Evolutionary conservation across 30 jellyfish, hydroid and myxozoan species (phyloP).

Genomic region (Clytia hemisphaerica): DNA sequence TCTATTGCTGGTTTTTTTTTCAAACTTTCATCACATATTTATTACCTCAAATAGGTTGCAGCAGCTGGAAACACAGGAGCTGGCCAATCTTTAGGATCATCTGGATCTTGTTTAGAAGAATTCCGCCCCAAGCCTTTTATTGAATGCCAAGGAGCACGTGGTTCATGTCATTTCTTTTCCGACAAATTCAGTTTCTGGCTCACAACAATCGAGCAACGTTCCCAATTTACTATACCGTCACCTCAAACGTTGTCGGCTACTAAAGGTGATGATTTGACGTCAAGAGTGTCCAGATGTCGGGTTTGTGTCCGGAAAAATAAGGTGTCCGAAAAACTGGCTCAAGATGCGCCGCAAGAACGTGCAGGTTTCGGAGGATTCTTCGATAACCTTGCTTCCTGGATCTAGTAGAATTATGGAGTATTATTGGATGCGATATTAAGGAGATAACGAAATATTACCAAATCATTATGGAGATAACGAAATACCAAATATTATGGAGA

Average conservation of each 20-base stretch:
- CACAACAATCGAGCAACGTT: slow-evolving; percentile 50
- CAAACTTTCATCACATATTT: no score
- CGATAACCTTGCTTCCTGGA: no score
- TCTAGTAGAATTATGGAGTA: no score
- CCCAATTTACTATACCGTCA: slow-evolving; percentile 57
- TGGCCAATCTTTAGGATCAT: slow-evolving; percentile 87
- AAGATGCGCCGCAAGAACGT: no score
- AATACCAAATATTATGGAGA: no score
- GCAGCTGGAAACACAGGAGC: slow-evolving; percentile 96
- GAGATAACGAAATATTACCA: no score
- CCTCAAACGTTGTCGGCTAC: slow-evolving; percentile 45
- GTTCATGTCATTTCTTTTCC: slow-evolving; percentile 71
- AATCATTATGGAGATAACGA: no score
- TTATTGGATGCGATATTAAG: no score
- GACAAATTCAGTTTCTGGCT: slow-evolving; percentile 97
- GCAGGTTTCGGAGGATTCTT: no score
- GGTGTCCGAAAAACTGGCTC: no score
- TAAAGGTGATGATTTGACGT: slow-evolving; percentile 62
- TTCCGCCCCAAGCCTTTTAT: slow-evolving; percentile 77
- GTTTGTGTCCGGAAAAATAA: slow-evolving; percentile 79
- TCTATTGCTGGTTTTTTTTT: no score
- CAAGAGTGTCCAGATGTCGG: slow-evolving; percentile 76
- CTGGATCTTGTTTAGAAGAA: slow-evolving; percentile 85
- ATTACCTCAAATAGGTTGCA: slow-evolving; percentile 49
- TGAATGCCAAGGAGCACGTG: slow-evolving; percentile 95